These are phyloP conservation scores for Tetraodon nigroviridis DNA, from an alignment of 2,113 vertebrate genomes.

Conservation along the genomic window DNA sequence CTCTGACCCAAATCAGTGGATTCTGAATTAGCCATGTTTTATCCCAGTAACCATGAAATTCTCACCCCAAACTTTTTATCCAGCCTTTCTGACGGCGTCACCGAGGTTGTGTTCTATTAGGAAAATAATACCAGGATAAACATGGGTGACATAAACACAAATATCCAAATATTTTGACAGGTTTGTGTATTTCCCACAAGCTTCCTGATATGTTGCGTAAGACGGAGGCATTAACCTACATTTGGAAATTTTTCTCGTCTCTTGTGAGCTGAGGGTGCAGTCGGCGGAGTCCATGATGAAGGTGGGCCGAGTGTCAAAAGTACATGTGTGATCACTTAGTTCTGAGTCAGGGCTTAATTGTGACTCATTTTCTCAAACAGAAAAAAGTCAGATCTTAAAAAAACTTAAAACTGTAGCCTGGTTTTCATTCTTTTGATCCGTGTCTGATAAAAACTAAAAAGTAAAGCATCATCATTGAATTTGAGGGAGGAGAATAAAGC, in stretches of 20 bases:
- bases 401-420: too few relatives aligned
- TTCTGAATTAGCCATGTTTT: slow-evolving; percentile 1
- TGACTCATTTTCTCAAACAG: too few relatives aligned
- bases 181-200: not conserved
- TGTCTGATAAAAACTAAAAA: not conserved
- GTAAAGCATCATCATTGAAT: not conserved
- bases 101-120: not conserved
- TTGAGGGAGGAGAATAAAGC: too few relatives aligned
- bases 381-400: too few relatives aligned
- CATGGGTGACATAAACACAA: not conserved
- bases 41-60: not conserved
- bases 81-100: not conserved
- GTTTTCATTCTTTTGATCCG: not conserved
- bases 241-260: not conserved
- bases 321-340: too few relatives aligned
- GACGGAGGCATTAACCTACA: not conserved
- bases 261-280: not conserved
- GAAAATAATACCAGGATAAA: not conserved
- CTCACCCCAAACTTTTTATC: not conserved
- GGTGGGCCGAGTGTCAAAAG: too few relatives aligned
- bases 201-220: not conserved
- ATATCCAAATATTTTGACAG: not conserved
- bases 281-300: too few relatives aligned
- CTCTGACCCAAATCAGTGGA: not conserved
- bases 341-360: too few relatives aligned